Evolutionary conservation across 2,888 invertebrate genomes (phyloP), one percentile per base, ranked within the genome.

Genomic region (Melipona beecheii): DNA sequence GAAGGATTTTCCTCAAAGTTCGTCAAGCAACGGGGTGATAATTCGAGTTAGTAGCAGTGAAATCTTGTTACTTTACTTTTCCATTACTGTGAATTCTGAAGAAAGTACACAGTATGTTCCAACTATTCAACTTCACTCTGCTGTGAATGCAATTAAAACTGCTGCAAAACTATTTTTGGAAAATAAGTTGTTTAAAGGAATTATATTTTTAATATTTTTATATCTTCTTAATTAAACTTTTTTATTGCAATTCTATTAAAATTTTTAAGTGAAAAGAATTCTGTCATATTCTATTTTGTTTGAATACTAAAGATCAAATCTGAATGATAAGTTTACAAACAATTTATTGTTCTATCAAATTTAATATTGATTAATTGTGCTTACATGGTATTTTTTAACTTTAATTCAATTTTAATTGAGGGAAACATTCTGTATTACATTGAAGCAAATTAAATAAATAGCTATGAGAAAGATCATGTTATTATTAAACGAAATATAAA

Each of bases 1-100:
- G 31, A 58, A 71, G 31, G 60, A 52, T 11, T 36, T 60, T 58
- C 49, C 43, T 15, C 58, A 73, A 83, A 79, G 74, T 82, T 76
- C 76, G 76, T 66, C 73, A 65, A 76, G 52, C 66, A 64, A 78
- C 83, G 56, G 56, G 31, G 69, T 62, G 72, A 76, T 76, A 83
- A 80, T 69, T 81, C 54, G 27, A 78, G 68, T 78, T 72, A 74
- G 65, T 43, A 73, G 68, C 50, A 50, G 66, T 56, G 66, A 36
- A 65, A 81, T 65, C 70, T 64, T 66, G 69, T 74, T 81, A 74
- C 58, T 66, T 71, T 50, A 68, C 49, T 64, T 62, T 73, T 56
- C 56, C 68, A 31, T 31, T n/a, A 4, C 49, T 50, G 68, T 72
- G 70, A 71, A 76, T 71, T 68, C n/a, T 54, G n/a, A 24, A 56